Evolutionary conservation across 2,888 invertebrate species (phyloP).

Genomic region (Nudaria mundana): DNA sequence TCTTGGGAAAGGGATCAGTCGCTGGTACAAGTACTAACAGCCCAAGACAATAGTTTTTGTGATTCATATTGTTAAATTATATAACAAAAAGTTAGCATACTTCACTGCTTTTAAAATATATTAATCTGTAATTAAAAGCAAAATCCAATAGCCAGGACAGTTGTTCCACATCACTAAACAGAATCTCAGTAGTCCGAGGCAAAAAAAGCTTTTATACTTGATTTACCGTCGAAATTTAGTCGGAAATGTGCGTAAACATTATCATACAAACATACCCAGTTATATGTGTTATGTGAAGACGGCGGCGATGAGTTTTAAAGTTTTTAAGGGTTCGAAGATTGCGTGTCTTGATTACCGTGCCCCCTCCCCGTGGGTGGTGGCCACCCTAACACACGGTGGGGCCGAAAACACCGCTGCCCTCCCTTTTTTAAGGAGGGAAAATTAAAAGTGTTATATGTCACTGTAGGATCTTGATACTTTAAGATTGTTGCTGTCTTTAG

Average conservation of each 20-base stretch:
- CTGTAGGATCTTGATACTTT: slow-evolving; percentile 59
- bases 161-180: too few species aligned
- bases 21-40: too few species aligned
- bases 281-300: slow-evolving; percentile 38
- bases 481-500: slow-evolving; percentile 39
- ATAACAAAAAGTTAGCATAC: too few species aligned
- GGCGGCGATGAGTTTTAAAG: slow-evolving; percentile 82
- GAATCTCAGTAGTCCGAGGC: too few species aligned
- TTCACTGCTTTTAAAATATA: too few species aligned
- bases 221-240: slow-evolving; percentile 49
- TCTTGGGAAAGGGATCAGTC: too few species aligned
- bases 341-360: slow-evolving; percentile 83
- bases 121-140: too few species aligned
- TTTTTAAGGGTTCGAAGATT: slow-evolving; percentile 84
- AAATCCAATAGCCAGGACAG: too few species aligned
- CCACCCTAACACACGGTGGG: slow-evolving; percentile 55
- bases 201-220: too few species aligned
- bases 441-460: slow-evolving; percentile 71
- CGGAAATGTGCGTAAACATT: slow-evolving; percentile 31
- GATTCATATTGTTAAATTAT: too few species aligned
- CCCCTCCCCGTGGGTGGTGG: slow-evolving; percentile 39
- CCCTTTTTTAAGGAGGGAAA: slow-evolving; percentile 81
- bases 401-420: slow-evolving; percentile 69
- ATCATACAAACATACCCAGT: slow-evolving; percentile 26
- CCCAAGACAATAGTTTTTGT: too few species aligned